A percentile compares a stretch with the other conserved stretches of the same genome.
These are phyloP conservation scores for Manis crassicaudata DNA, from an alignment of 2,797 vertebrate genomes.

Conservation along the genomic window DNA sequence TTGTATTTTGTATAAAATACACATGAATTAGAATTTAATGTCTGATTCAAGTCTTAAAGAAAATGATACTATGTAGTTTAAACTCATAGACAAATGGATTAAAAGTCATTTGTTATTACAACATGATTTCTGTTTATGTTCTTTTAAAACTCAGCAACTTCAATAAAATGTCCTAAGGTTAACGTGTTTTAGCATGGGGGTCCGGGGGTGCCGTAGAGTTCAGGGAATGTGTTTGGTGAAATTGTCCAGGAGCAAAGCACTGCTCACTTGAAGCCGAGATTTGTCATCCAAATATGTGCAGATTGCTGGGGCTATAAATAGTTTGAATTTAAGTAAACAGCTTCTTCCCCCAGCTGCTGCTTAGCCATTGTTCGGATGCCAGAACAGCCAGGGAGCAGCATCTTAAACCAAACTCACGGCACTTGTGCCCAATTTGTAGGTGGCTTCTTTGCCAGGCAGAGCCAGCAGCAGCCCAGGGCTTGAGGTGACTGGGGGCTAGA, in stretches of 20 bases:
- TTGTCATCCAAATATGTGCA: slow-evolving; percentile 85
- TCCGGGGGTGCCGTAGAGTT: slow-evolving; percentile 55
- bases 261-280: slow-evolving; percentile 81
- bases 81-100: not conserved
- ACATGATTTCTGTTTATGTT: slow-evolving; percentile 65
- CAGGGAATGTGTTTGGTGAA: slow-evolving; percentile 76
- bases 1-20: not conserved
- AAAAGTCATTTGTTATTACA: slow-evolving; percentile 54
- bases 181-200: slow-evolving; percentile 42
- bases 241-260: slow-evolving; percentile 83
- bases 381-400: not conserved
- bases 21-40: slow-evolving; percentile 28
- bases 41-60: slow-evolving; percentile 38
- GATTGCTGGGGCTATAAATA: slow-evolving; percentile 86
- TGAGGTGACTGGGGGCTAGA: not conserved
- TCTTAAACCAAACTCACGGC: not conserved
- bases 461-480: not conserved
- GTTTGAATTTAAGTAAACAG: slow-evolving; percentile 83
- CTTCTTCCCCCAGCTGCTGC: slow-evolving; percentile 64
- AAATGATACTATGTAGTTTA: slow-evolving; percentile 32
- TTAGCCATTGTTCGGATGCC: slow-evolving; percentile 56
- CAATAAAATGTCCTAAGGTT: slow-evolving; percentile 73
- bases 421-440: not conserved
- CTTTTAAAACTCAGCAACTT: slow-evolving; percentile 57
- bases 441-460: not conserved